Base-by-base conservation (phyloP, 2,888 invertebrate genomes). In the Agriopis aurantiaria region DNA sequence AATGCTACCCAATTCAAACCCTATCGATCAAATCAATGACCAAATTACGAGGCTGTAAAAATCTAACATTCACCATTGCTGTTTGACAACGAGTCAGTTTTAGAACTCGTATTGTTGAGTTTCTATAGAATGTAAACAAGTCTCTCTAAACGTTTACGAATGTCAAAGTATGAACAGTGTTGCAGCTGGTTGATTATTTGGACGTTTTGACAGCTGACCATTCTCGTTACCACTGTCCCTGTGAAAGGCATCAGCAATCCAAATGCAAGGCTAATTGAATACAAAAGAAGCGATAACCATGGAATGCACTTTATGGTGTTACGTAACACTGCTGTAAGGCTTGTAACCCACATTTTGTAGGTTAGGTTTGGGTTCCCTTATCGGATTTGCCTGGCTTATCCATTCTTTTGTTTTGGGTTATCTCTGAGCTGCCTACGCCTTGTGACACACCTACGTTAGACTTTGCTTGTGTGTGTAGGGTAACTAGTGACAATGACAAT, bases 171-270 rank as follows among this genome's bases (percentile, higher is more conserved):
- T 71, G 72, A 73, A 65, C 70, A 2, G 69, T 76, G 77, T 73
- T 78, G 52, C 78, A 79, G 82, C 81, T 83, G 86, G 88, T 85
- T 92, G 93, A 93, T 92, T 93, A 88, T 93, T 93, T 92, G 91
- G 93, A 94, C 91, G 84, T 91, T 91, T 93, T 94, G 93, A 94
- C 94, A 94, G 94, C 90, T 92, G 93, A 93, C 93, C 93, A 90
- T 83, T 89, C 91, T 93, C 88, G 93, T 93, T 93, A 93, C 91
- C 91, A 90, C 87, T 91, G 92, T 92, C 88, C 85, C 90, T 92
- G 91, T 91, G 92, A 92, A 92, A 92, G 93, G 92, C 89, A 91
- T 89, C 91, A 80, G 90, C 89, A 89, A 92, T 89, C 91, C 88
- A 90, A 92, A 92, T 90, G 90, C 92, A 92, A 91, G 89, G 92